Conservation (phyloP, 2,888 invertebrate genomes). For the Beris morrisii region DNA sequence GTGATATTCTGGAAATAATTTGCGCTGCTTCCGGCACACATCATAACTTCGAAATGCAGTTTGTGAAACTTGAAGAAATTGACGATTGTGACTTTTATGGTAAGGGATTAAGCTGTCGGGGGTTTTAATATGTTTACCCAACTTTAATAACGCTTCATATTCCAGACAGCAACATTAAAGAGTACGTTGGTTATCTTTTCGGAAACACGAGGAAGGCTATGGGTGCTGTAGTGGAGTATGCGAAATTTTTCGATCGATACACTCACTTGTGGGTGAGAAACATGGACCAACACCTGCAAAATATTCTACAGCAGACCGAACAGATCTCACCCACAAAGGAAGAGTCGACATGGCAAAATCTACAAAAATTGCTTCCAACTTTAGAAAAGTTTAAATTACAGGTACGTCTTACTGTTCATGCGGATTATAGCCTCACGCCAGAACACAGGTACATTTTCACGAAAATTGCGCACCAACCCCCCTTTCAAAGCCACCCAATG, state of each 20-base stretch:
- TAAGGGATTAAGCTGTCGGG: no score
- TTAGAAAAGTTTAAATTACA: conserved; percentile 29
- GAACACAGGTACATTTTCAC: no score
- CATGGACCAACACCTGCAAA: conserved; percentile 69
- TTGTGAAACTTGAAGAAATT: no score
- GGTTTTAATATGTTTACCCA: no score
- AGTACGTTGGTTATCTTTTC: conserved; percentile 60
- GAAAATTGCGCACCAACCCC: no score
- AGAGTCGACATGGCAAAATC: background rate
- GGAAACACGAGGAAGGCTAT: conserved; percentile 53
- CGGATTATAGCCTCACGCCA: no score
- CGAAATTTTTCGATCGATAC: conserved; percentile 64
- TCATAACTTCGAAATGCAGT: conserved; percentile 9
- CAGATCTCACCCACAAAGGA: conserved; percentile 48
- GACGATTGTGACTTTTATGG: no score
- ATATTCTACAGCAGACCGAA: background rate
- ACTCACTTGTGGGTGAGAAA: conserved; percentile 79
- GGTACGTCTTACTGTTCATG: conserved; percentile 11
- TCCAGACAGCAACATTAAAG: conserved; percentile 53
- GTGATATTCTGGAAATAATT: conserved; percentile 21
- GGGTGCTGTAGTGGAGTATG: conserved; percentile 51
- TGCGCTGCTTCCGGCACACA: conserved; percentile 3
- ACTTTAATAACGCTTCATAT: background rate
- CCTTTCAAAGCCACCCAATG: no score
- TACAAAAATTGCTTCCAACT: conserved; percentile 6